phyloP scores from a whole-genome alignment of 2,797 vertebrate species.

The Emydoidea blandingii region DNA sequence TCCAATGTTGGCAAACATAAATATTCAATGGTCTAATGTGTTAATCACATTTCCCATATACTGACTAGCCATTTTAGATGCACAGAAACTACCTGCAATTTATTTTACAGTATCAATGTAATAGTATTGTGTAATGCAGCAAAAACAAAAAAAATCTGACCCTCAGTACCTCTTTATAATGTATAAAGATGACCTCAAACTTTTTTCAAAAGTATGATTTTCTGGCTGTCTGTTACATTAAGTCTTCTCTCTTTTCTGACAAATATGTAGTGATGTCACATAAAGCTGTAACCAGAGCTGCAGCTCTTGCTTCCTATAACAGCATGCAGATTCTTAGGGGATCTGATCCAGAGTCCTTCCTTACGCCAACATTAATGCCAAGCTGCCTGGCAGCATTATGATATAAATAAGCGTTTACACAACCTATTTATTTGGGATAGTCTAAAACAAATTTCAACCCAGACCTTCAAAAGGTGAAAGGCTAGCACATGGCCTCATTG shows the following conservation, averaged over 20 bases:
- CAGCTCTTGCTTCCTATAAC: background rate
- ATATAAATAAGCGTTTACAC: background rate
- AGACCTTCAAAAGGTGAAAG: background rate
- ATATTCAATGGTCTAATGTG: background rate
- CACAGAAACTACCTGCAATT: background rate
- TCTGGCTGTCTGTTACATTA: background rate
- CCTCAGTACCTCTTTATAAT: background rate
- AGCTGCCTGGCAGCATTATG: background rate
- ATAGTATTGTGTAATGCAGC: background rate
- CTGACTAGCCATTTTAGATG: background rate
- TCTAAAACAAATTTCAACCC: conserved; percentile 13
- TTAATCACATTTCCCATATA: background rate
- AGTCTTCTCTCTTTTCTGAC: accelerated
- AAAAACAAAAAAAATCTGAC: background rate
- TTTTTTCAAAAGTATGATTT: background rate
- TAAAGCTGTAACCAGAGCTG: background rate
- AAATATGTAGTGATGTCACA: background rate
- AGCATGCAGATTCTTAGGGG: background rate
- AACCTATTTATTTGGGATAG: background rate
- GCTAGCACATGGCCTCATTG: conserved; percentile 4
- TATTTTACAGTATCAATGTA: background rate
- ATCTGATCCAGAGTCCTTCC: background rate
- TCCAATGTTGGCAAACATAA: background rate
- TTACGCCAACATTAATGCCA: background rate
- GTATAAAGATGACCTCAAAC: background rate